Conservation (phyloP, 2,888 invertebrate species). For the Escarpia spicata region DNA sequence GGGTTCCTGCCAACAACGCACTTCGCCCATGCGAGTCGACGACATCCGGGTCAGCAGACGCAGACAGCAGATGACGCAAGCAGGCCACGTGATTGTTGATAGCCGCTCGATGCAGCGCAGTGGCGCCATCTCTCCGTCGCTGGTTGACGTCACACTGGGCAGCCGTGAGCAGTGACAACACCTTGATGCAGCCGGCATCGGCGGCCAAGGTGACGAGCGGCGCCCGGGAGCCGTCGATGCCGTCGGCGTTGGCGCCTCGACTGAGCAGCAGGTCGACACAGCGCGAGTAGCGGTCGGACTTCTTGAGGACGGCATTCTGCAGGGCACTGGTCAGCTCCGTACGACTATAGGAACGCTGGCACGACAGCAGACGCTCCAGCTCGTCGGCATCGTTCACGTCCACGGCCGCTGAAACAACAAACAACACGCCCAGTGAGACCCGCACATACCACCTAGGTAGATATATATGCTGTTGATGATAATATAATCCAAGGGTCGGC, state of each 20-base stretch:
- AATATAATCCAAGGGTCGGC: too few species aligned
- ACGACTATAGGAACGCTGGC: conserved; percentile 23
- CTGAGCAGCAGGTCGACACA: conserved; percentile 29
- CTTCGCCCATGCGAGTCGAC: conserved; percentile 26
- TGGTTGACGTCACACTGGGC: conserved; percentile 28
- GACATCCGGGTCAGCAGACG: conserved; percentile 21
- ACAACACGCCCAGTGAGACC: background rate
- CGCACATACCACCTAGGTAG: background rate
- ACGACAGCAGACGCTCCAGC: conserved; percentile 25
- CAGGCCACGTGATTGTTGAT: conserved; percentile 20
- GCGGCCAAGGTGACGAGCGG: conserved; percentile 29
- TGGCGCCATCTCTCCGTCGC: conserved; percentile 25
- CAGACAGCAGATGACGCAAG: conserved; percentile 25
- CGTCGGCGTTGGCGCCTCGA: conserved; percentile 28
- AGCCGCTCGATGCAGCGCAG: conserved; percentile 30
- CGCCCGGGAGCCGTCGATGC: conserved; percentile 24
- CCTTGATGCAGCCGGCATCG: conserved; percentile 28
- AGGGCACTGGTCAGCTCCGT: conserved; percentile 27
- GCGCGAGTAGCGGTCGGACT: conserved; percentile 27
- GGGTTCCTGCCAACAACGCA: conserved; percentile 26
- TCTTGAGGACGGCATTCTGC: conserved; percentile 32
- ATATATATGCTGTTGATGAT: background rate
- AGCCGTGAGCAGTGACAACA: conserved; percentile 17
- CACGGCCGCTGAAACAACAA: conserved; percentile 25
- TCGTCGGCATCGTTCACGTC: conserved; percentile 30